Percentiles rank a stretch among this genome's conserved stretches.
phyloP scores from a whole-genome alignment of 1,140 invertebrate genomes.

The Drosophila navojoa region DNA sequence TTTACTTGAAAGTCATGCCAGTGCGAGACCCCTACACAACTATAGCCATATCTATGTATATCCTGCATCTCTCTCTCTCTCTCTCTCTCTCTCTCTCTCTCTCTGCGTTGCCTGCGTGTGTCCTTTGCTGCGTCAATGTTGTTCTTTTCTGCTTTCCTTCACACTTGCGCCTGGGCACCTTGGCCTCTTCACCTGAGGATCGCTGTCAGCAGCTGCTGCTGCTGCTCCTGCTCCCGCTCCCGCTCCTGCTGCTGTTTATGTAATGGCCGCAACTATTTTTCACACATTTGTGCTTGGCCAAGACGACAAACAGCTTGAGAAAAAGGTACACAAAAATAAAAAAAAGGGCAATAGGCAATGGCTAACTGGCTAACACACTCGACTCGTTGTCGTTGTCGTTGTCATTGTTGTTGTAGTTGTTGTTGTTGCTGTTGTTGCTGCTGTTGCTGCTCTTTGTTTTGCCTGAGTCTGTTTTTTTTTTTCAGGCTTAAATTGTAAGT shows the following conservation, averaged over 20 bases:
- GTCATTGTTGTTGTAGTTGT: slow-evolving; percentile 15
- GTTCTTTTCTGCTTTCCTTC: slow-evolving; percentile 4
- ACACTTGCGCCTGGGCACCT: slow-evolving; percentile 3
- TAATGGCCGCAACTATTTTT: slow-evolving; percentile 59
- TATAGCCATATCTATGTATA: no score
- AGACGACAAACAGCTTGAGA: slow-evolving; percentile 4
- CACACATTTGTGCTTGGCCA: slow-evolving; percentile 53
- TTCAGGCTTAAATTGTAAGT: slow-evolving; percentile 26
- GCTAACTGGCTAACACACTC: slow-evolving; percentile 12
- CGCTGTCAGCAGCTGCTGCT: slow-evolving; percentile 57
- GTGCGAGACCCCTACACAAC: background rate
- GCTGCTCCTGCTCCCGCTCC: slow-evolving; percentile 8
- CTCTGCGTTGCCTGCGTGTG: slow-evolving; percentile 2
- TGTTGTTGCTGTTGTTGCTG: slow-evolving; percentile 11
- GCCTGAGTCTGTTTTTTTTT: slow-evolving; percentile 39
- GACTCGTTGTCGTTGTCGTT: slow-evolving; percentile 24
- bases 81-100: slow-evolving; percentile 13
- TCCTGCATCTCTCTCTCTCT: background rate
- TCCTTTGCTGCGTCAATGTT: slow-evolving; percentile 44
- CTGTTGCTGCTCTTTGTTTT: slow-evolving; percentile 22
- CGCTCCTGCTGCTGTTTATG: slow-evolving; percentile 45
- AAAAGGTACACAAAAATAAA: background rate
- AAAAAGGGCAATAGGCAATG: slow-evolving; percentile 11
- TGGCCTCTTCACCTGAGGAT: slow-evolving; percentile 42
- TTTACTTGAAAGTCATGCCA: slow-evolving; percentile 64